phyloP scores from a whole-genome alignment of 2,113 vertebrate genomes.

The Cyanoderma ruficeps region DNA sequence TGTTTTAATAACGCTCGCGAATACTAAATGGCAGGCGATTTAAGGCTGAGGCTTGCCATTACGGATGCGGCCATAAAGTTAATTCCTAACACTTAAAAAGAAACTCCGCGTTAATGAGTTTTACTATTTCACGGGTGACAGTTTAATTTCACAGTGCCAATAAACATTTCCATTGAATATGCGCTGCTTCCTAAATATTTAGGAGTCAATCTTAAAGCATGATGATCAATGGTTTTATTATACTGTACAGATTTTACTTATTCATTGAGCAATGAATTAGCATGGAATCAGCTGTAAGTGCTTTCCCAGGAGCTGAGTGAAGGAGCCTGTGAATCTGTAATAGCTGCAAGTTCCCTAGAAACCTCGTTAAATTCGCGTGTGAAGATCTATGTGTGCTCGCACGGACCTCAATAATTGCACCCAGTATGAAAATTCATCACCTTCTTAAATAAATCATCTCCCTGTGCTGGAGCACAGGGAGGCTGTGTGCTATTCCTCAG shows the following conservation, averaged over 20 bases:
- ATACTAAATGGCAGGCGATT: constrained; percentile 41
- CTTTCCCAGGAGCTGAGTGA: constrained; percentile 22
- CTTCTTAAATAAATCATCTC: constrained; percentile 35
- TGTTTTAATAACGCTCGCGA: constrained; percentile 55
- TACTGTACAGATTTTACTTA: constrained; percentile 56
- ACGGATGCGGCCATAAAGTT: constrained; percentile 52
- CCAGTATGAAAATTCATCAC: constrained; percentile 28
- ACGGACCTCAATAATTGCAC: neutral
- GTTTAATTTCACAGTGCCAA: constrained; percentile 67
- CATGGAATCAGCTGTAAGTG: constrained; percentile 29
- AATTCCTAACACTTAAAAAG: constrained; percentile 68
- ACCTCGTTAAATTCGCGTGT: neutral
- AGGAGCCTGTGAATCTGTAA: constrained; percentile 26
- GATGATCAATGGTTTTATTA: constrained; percentile 60
- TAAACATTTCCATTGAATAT: constrained; percentile 61
- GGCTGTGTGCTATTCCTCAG: neutral
- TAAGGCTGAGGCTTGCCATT: constrained; percentile 44
- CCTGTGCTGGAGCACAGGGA: neutral
- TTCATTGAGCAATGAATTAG: constrained; percentile 58
- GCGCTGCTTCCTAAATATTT: constrained; percentile 67
- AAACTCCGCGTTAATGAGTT: constrained; percentile 69
- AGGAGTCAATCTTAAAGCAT: constrained; percentile 45
- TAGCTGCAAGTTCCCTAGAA: constrained; percentile 21
- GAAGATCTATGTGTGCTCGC: neutral
- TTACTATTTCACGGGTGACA: constrained; percentile 71